phyloP scores from a whole-genome alignment of 2,113 vertebrate genomes.

The Erythrocercus mccallii region DNA sequence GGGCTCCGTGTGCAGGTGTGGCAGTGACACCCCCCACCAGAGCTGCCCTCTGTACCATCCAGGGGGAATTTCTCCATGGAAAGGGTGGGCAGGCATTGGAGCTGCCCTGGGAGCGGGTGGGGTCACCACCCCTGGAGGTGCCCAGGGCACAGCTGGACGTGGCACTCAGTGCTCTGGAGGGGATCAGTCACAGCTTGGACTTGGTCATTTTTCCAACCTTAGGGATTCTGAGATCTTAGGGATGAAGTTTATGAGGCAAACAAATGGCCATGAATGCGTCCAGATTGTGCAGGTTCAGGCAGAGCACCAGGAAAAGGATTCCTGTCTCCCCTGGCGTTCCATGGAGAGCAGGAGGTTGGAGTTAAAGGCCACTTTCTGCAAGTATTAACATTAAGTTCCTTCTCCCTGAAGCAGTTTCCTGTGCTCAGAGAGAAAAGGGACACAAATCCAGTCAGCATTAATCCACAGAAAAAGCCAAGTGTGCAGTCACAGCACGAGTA shows the following conservation, averaged over 20 bases:
- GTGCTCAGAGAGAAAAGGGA: background rate
- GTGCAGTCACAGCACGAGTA: background rate
- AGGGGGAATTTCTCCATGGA: background rate
- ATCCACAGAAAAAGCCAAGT: background rate
- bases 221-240: background rate
- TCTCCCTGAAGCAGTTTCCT: background rate
- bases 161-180: no score
- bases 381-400: background rate
- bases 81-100: background rate
- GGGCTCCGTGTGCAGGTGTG: background rate
- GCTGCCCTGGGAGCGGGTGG: background rate
- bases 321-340: background rate
- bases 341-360: fast-evolving
- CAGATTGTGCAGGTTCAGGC: background rate
- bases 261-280: fast-evolving
- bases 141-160: background rate
- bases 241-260: background rate
- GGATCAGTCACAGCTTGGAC: background rate
- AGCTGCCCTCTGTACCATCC: fast-evolving
- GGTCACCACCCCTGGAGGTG: background rate
- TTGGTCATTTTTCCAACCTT: background rate
- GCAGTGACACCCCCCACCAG: background rate
- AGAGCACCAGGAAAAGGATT: background rate
- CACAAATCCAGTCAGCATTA: background rate
- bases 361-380: constrained; percentile 12